Percentiles rank a stretch among this genome's conserved stretches.
Evolutionary conservation across 2,113 vertebrate genomes (phyloP).

Genomic region (Oplegnathus fasciatus): DNA sequence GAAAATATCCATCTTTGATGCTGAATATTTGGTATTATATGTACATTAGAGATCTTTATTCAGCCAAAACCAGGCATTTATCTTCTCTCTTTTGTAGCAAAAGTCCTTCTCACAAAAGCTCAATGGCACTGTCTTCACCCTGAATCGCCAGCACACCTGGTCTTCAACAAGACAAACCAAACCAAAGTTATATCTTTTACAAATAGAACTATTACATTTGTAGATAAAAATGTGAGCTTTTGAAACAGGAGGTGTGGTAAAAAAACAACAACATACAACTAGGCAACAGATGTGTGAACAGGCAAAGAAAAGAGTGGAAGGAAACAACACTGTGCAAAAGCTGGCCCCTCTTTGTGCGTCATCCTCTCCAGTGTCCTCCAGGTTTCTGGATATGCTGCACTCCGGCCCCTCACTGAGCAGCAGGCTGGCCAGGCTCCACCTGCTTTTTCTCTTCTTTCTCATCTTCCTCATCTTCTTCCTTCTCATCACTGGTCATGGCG

Average conservation of each 20-base stretch:
- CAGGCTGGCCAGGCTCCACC: slow-evolving; percentile 24
- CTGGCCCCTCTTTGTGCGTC: slow-evolving; percentile 57
- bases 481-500: slow-evolving; percentile 60
- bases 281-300: slow-evolving; percentile 63
- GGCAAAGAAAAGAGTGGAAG: slow-evolving; percentile 57
- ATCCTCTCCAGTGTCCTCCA: slow-evolving; percentile 45
- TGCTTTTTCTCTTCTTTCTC: slow-evolving; percentile 20
- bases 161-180: slow-evolving; percentile 41
- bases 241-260: slow-evolving; percentile 36
- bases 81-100: slow-evolving; percentile 5
- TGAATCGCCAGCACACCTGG: slow-evolving; percentile 46
- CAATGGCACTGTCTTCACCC: slow-evolving; percentile 57
- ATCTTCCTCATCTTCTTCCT: slow-evolving; percentile 52
- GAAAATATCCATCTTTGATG: slow-evolving; percentile 33
- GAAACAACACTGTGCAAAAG: slow-evolving; percentile 72
- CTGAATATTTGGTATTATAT: slow-evolving; percentile 47
- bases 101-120: slow-evolving; percentile 27
- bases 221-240: slow-evolving; percentile 39
- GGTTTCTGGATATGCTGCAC: slow-evolving; percentile 37
- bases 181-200: slow-evolving; percentile 37
- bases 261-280: slow-evolving; percentile 21
- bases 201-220: slow-evolving; percentile 43
- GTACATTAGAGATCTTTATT: slow-evolving; percentile 26
- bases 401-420: slow-evolving; percentile 56
- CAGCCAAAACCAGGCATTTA: slow-evolving; percentile 21